These are phyloP conservation scores for Eristalinus aeneus DNA, from an alignment of 2,888 invertebrate species.

Conservation along the genomic window DNA sequence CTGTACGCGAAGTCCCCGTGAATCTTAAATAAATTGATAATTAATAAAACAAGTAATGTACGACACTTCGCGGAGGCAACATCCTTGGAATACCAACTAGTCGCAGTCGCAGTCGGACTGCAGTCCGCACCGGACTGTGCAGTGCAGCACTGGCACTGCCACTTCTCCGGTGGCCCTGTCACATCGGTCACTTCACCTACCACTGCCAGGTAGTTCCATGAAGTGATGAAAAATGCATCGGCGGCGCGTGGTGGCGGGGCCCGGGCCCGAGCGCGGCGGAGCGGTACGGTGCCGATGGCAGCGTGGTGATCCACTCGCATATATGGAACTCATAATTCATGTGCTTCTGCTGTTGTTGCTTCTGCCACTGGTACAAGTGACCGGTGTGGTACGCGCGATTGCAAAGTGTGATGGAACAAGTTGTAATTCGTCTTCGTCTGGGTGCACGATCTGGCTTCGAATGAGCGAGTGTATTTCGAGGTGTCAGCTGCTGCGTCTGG, in stretches of 20 bases:
- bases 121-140: not conserved
- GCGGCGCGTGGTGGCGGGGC: not conserved
- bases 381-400: conserved; percentile 31
- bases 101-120: conserved; percentile 30
- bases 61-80: conserved; percentile 75
- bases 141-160: conserved; percentile 15
- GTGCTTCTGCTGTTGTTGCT: conserved; percentile 25
- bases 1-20: conserved; percentile 51
- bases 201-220: conserved; percentile 60
- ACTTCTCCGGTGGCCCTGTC: conserved; percentile 69
- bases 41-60: conserved; percentile 77
- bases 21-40: conserved; percentile 76
- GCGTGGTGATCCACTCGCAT: conserved; percentile 52
- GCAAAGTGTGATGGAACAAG: conserved; percentile 67
- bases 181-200: conserved; percentile 57
- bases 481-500: conserved; percentile 47
- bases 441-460: conserved; percentile 6
- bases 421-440: conserved; percentile 71
- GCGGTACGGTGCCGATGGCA: conserved; percentile 6
- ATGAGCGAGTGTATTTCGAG: conserved; percentile 42
- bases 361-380: not conserved
- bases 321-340: conserved; percentile 70
- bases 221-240: conserved; percentile 66
- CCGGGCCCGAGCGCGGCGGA: conserved; percentile 1
- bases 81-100: conserved; percentile 74